Evolutionary conservation across 2,888 invertebrate genomes (phyloP).

Genomic region (Cephus spinipes): DNA sequence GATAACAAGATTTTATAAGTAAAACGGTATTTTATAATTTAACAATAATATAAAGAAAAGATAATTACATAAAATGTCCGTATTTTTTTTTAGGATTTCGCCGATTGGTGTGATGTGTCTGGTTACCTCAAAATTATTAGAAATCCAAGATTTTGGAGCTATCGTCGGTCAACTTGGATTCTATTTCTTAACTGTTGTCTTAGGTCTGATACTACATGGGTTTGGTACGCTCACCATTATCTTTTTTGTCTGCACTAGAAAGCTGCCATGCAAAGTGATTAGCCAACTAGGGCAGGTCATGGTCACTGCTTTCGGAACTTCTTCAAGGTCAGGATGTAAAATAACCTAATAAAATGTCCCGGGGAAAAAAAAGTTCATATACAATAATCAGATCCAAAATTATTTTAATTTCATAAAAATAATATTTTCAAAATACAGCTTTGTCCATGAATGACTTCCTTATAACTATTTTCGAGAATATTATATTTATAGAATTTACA

Average conservation of each 20-base stretch:
- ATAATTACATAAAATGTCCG: too few relatives aligned
- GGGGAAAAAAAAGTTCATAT: too few relatives aligned
- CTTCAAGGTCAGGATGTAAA: conserved; percentile 71
- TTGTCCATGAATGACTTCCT: too few relatives aligned
- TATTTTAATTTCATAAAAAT: too few relatives aligned
- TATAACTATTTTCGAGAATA: too few relatives aligned
- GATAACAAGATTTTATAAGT: too few relatives aligned
- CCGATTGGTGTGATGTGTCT: conserved; percentile 75
- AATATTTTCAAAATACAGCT: too few relatives aligned
- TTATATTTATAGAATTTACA: too few relatives aligned
- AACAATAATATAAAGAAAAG: not conserved
- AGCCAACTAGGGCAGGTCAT: conserved; percentile 75
- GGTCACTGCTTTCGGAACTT: conserved; percentile 82
- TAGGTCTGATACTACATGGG: conserved; percentile 78
- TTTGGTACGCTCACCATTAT: conserved; percentile 77
- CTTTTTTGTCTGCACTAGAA: conserved; percentile 72
- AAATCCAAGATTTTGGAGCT: conserved; percentile 73
- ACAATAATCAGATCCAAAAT: too few relatives aligned
- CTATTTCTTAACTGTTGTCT: conserved; percentile 78
- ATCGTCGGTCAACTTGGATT: conserved; percentile 76
- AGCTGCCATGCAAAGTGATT: conserved; percentile 73
- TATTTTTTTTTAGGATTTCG: conserved; percentile 67
- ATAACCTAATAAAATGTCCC: too few relatives aligned
- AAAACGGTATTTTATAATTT: not conserved
- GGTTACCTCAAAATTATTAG: conserved; percentile 76